Percentiles rank a stretch among this genome's conserved stretches.
Conservation (phyloP, 2,797 vertebrate species). For the Thripadectes ignobilis region DNA sequence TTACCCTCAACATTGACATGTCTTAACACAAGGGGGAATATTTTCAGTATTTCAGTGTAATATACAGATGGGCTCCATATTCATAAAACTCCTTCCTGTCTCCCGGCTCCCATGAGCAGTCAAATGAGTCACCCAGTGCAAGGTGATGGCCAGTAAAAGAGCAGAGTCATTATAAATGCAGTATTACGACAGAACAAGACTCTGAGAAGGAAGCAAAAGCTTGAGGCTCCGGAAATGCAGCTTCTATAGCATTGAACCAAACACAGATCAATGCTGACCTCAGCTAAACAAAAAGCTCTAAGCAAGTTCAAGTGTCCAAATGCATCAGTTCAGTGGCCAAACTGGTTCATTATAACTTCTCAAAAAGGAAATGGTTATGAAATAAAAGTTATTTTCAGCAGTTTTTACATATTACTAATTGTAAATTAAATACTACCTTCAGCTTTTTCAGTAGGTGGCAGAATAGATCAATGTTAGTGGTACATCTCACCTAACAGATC, state of each 20-base stretch:
- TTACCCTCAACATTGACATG: background rate
- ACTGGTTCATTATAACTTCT: background rate
- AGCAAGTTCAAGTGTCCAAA: background rate
- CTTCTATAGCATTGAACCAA: background rate
- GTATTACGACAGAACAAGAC: background rate
- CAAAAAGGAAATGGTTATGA: background rate
- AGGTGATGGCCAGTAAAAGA: background rate
- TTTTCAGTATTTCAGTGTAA: background rate
- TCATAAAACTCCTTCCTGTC: background rate
- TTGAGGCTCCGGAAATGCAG: background rate
- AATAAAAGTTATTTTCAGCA: background rate
- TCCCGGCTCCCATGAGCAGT: background rate
- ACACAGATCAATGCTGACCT: background rate
- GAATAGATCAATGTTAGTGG: background rate
- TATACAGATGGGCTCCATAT: background rate
- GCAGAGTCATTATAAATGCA: background rate
- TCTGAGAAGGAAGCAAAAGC: background rate
- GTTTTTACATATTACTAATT: background rate
- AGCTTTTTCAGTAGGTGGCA: background rate
- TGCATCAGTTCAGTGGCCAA: background rate
- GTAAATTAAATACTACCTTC: background rate
- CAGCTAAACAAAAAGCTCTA: background rate
- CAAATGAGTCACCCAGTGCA: accelerated
- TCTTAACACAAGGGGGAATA: background rate
- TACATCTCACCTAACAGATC: background rate